Evolutionary conservation across 2,888 invertebrate genomes (phyloP).

Genomic region (Heliconius hortense): DNA sequence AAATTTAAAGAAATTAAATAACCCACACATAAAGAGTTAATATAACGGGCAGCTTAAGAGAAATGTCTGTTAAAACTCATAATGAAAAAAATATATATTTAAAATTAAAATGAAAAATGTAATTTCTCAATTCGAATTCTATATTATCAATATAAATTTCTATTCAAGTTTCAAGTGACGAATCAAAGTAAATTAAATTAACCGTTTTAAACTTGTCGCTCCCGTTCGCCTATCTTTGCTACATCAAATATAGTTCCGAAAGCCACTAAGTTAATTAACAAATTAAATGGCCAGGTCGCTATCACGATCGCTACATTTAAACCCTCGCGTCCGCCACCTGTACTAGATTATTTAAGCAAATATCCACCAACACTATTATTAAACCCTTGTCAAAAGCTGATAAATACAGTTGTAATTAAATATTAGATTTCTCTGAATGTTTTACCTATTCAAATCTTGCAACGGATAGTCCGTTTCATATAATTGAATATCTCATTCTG

Average conservation of each 20-base stretch:
- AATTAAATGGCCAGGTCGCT: constrained; percentile 24
- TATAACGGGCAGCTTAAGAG: not conserved
- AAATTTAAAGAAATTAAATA: not conserved
- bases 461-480: not conserved
- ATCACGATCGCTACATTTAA: constrained; percentile 18
- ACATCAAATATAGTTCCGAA: constrained; percentile 23
- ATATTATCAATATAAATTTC: not conserved
- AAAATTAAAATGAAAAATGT: not conserved
- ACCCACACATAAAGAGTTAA: not conserved
- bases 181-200: constrained; percentile 16
- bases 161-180: not conserved
- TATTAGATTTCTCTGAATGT: constrained; percentile 11
- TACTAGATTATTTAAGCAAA: constrained; percentile 25
- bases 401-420: constrained; percentile 19
- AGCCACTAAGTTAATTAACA: constrained; percentile 27
- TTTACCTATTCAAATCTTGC: not conserved
- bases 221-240: constrained; percentile 14
- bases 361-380: constrained; percentile 17
- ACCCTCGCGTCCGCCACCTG: constrained; percentile 8
- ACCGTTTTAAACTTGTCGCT: constrained; percentile 6
- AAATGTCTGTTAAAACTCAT: not conserved
- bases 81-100: not conserved
- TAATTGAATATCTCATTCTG: not conserved
- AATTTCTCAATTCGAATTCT: not conserved
- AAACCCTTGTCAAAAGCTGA: constrained; percentile 15